Evolutionary conservation across 2,888 invertebrate species (phyloP), one percentile per base, ranked within the genome.

Genomic region (Strigamia crassipes): DNA sequence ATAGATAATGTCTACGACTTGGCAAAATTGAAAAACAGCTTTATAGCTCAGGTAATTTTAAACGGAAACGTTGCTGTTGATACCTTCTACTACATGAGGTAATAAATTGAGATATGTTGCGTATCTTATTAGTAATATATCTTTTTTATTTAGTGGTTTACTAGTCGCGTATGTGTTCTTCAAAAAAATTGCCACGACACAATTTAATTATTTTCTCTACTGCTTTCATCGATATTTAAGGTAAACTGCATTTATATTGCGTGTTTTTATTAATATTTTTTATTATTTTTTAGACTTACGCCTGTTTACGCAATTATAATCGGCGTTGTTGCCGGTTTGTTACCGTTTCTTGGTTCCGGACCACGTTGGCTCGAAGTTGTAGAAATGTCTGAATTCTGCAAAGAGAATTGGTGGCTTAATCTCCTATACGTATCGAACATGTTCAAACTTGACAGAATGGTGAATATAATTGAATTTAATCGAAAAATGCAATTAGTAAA

Each of bases 291-390:
- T 78, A 78, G 78, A 31, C 1, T 78, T 5, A 78, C 78, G 1
- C 78, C 78, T 78, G 78, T 78, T n/a, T 78, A 78, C 9, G 78
- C 78, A 6, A 78, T 78, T 23, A n/a, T 27, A 23, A 27, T 78
- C 5, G 78, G 21, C 31, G 5, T 78, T n/a, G 31, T n/a, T 27
- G 78, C 78, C 8, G 78, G 78, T n/a, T n/a, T 78, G 9, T 78
- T 78, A n/a, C 23, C 78, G 9, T 78, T 23, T 8, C 8, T 78
- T n/a, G 27, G 31, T 27, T 21, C 23, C 6, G 78, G 78, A 78
- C 78, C 78, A 27, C 21, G 31, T 23, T 78, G 78, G 78, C 78
- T 18, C 21, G 78, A 78, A 8, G 31, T 78, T n/a, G 31, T 78
- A 27, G 4, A 78, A 78, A 21, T 27, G 78, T 21, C 78, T 8